Evolutionary conservation across 2,113 vertebrate genomes (phyloP), one percentile per base, ranked within the genome.

Genomic region (Nannospalax galili): DNA sequence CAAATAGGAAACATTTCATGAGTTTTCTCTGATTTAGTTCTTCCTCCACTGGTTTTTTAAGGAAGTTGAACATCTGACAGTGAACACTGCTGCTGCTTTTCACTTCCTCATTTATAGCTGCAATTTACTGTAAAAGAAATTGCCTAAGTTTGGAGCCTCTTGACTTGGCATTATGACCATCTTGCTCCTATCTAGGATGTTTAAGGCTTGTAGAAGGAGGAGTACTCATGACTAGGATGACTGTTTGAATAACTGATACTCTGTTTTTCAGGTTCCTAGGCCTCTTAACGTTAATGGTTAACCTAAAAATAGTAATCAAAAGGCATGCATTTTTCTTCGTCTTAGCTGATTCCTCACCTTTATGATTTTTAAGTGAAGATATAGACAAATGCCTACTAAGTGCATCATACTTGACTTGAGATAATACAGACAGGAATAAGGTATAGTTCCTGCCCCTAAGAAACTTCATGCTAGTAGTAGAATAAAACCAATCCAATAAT

Each of bases 81-180:
- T 93, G 81, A 94, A 73, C n/a, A 40, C 37, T 89, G 45, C 16
- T n/a, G 40, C 62, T 95, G 35, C 70, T 82, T 93, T 91, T 93
- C 42, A n/a, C 37, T 96, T 97, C 97, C 89, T 92, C 40, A 95
- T 97, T 89, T 75, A 40, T 37, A 84, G 74, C 28, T 90, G 8
- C 70, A 56, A 79, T 73, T 89, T 70, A 42, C 64, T 94, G 4
- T 40, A 48, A 88, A 67, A 80, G 64, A 67, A 60, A 60, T 94
- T 95, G 40, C 40, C 62, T 78, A 73, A 56, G 30, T 87, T 90
- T 81, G 19, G 78, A 62, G 24, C 85, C 40, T 94, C 52, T 75
- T 91, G 60, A 88, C 73, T 91, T 93, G 42, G 74, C 69, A 37
- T 37, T 58, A 19, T 91, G 7, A 86, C 35, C 92, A 80, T 70